phyloP scores from a whole-genome alignment of 2,888 invertebrate species.

The Brachypalpus laphriformis region DNA sequence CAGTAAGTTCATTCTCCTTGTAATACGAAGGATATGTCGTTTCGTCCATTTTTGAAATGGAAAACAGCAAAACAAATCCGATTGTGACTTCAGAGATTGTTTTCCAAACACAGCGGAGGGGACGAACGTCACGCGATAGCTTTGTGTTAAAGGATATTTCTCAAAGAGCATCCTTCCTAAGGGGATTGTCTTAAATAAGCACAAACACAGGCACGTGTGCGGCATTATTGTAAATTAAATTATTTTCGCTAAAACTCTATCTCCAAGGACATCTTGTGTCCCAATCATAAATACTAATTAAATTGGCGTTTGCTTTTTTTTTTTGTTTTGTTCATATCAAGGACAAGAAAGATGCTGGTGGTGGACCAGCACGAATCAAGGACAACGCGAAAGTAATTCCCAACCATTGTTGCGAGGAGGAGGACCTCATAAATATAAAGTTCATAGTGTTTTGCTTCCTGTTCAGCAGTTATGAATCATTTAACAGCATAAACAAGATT shows the following conservation, averaged over 20 bases:
- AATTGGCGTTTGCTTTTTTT: constrained; percentile 29
- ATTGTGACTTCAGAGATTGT: constrained; percentile 26
- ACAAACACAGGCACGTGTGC: constrained; percentile 56
- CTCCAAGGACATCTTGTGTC: constrained; percentile 52
- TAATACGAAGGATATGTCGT: constrained; percentile 1
- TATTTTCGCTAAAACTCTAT: constrained; percentile 33
- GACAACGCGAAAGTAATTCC: constrained; percentile 41
- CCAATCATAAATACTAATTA: constrained; percentile 64
- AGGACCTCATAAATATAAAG: constrained; percentile 66
- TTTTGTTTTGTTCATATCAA: not conserved
- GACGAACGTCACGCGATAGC: constrained; percentile 43
- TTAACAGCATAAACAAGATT: constrained; percentile 41
- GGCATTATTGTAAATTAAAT: constrained; percentile 62
- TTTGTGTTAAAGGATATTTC: constrained; percentile 38
- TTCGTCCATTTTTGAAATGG: not conserved
- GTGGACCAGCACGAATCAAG: constrained; percentile 8
- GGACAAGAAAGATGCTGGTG: not conserved
- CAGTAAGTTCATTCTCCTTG: constrained; percentile 5
- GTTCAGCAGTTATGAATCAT: constrained; percentile 59
- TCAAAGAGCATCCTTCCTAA: not conserved
- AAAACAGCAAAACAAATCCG: constrained; percentile 49
- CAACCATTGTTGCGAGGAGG: not conserved
- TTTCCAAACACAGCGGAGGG: not conserved
- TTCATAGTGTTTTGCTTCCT: constrained; percentile 44
- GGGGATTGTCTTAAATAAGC: not conserved